These are phyloP conservation scores for Magallana nippona DNA, from an alignment of 2,888 invertebrate species.

Conservation along the genomic window DNA sequence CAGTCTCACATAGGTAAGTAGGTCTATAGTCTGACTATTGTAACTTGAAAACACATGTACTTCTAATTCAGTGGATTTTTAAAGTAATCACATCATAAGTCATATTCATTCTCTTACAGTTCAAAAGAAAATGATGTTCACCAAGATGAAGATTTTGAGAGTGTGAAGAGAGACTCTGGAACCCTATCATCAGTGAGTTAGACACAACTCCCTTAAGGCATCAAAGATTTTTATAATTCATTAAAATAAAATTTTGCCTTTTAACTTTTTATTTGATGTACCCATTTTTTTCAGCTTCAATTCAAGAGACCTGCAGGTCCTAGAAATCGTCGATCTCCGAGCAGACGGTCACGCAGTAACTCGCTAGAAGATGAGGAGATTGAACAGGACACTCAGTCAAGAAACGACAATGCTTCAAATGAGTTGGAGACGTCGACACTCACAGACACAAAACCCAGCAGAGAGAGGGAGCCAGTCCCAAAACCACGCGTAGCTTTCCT, in stretches of 20 bases:
- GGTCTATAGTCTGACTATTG: too few relatives aligned
- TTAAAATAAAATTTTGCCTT: not conserved
- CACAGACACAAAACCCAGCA: not conserved
- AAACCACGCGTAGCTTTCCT: slow-evolving; percentile 71
- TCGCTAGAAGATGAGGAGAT: slow-evolving; percentile 52
- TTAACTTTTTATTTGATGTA: not conserved
- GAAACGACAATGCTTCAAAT: not conserved
- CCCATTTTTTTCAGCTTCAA: slow-evolving; percentile 53
- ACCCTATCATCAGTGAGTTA: slow-evolving; percentile 57
- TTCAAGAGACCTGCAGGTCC: slow-evolving; percentile 74
- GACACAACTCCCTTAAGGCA: not conserved
- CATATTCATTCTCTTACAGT: not conserved
- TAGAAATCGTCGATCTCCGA: slow-evolving; percentile 71
- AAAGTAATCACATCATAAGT: too few relatives aligned
- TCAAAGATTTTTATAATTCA: not conserved
- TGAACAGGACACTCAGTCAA: slow-evolving; percentile 42
- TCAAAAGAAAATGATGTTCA: slow-evolving; percentile 22
- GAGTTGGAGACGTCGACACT: not conserved
- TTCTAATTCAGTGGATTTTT: too few relatives aligned
- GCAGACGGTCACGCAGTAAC: slow-evolving; percentile 58
- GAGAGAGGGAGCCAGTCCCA: slow-evolving; percentile 51
- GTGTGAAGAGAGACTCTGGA: slow-evolving; percentile 56
- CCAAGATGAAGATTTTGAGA: slow-evolving; percentile 53
- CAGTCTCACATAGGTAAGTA: not conserved
- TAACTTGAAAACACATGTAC: too few relatives aligned